Conservation (phyloP, 1,140 invertebrate genomes). For the Pseudomyrmex concolor region DNA sequence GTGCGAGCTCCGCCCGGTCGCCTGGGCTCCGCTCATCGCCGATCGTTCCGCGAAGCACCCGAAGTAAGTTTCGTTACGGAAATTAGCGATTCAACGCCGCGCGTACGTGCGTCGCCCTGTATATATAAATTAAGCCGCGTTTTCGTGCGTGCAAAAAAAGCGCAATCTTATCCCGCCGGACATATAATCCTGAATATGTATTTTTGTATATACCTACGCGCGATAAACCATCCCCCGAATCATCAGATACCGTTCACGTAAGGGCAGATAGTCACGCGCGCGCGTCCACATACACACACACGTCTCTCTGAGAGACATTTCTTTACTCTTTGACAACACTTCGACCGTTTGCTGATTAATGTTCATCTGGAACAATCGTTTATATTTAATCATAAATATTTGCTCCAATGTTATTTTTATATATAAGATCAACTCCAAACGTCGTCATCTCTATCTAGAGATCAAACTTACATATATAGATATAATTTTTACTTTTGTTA, state of each 20-base stretch:
- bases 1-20: constrained; percentile 23
- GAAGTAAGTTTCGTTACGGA: constrained; percentile 67
- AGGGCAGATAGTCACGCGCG: not conserved
- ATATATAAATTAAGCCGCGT: constrained; percentile 30
- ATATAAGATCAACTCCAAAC: no score
- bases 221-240: constrained; percentile 34
- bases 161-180: constrained; percentile 38
- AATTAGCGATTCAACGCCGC: constrained; percentile 66
- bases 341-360: not conserved
- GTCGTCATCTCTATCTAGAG: no score
- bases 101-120: constrained; percentile 38
- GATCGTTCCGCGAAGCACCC: constrained; percentile 58
- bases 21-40: constrained; percentile 20
- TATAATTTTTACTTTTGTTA: no score
- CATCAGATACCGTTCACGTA: constrained; percentile 33
- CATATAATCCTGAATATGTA: constrained; percentile 49
- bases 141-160: constrained; percentile 42
- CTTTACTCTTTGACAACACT: no score
- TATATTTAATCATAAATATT: constrained; percentile 2
- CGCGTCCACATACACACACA: no score
- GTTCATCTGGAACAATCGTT: not conserved
- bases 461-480: no score
- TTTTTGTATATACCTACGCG: constrained; percentile 1
- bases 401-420: not conserved
- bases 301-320: no score